A percentile compares a stretch with the other conserved stretches of the same genome.
Conservation (phyloP, 1,140 invertebrate species). For the Drosophila sulfurigaster region DNA sequence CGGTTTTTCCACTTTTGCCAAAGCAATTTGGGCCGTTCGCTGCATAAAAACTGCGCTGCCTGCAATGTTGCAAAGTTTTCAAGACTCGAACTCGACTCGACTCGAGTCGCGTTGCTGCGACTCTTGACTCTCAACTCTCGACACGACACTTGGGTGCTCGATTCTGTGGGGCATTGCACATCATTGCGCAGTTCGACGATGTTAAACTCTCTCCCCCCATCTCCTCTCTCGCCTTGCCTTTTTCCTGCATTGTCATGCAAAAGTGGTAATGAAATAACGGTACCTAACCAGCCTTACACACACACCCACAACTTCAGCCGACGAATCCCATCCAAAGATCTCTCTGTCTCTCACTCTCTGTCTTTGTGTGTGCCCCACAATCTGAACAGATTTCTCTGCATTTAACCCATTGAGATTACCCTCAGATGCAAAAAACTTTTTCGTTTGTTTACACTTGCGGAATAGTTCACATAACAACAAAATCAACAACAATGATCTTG, state of each 20-base stretch:
- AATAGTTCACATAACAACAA: slow-evolving; percentile 29
- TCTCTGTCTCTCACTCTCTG: neutral
- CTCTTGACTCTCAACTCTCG: slow-evolving; percentile 31
- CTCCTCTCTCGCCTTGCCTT: neutral
- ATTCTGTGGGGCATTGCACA: slow-evolving; percentile 28
- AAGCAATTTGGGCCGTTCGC: slow-evolving; percentile 73
- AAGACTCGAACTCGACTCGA: slow-evolving; percentile 16
- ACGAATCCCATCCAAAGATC: slow-evolving; percentile 20
- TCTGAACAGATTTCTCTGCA: slow-evolving; percentile 31
- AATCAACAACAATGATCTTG: slow-evolving; percentile 2
- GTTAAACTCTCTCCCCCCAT: neutral
- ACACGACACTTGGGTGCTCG: slow-evolving; percentile 23
- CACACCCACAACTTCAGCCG: slow-evolving; percentile 2
- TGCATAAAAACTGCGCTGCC: slow-evolving; percentile 47
- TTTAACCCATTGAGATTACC: slow-evolving; percentile 42
- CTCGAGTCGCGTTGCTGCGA: slow-evolving; percentile 13
- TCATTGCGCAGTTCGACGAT: slow-evolving; percentile 29
- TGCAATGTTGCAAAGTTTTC: slow-evolving; percentile 66
- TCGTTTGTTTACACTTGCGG: slow-evolving; percentile 49
- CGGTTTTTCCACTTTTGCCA: slow-evolving; percentile 82
- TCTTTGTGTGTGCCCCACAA: slow-evolving; percentile 3
- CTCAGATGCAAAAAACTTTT: slow-evolving; percentile 38
- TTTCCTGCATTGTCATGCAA: slow-evolving; percentile 75
- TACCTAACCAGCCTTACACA: slow-evolving; percentile 32
- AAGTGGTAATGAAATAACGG: slow-evolving; percentile 81